These are phyloP conservation scores for Cryptus armator DNA, from an alignment of 2,888 invertebrate genomes.

Conservation along the genomic window DNA sequence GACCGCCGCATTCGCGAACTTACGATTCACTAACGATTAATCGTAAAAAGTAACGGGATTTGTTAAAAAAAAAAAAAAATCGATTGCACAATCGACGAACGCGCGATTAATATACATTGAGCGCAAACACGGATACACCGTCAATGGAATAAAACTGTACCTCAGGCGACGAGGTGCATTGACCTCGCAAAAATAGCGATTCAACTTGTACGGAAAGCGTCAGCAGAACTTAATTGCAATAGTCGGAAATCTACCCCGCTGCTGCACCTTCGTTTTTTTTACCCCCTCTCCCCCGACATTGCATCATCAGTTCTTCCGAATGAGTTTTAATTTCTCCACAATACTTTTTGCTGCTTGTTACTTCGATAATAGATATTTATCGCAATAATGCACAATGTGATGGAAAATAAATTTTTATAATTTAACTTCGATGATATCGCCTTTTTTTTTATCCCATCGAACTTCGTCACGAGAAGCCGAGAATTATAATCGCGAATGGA, in stretches of 20 bases:
- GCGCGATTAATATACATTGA: background rate
- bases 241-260: conserved; percentile 10
- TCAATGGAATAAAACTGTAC: conserved; percentile 38
- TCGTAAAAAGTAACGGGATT: background rate
- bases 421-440: too few relatives aligned
- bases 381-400: too few relatives aligned
- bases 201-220: background rate
- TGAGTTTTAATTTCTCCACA: background rate
- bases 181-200: conserved; percentile 50
- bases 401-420: too few relatives aligned
- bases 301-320: background rate
- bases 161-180: conserved; percentile 21
- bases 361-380: too few relatives aligned
- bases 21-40: background rate
- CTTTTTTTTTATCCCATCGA: too few relatives aligned
- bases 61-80: background rate
- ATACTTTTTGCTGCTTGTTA: background rate
- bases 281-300: background rate
- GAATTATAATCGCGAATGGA: background rate
- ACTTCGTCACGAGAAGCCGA: too few relatives aligned
- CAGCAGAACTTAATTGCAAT: conserved; percentile 13
- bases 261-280: too few relatives aligned
- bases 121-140: background rate
- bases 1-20: background rate
- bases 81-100: background rate